Base-by-base conservation (phyloP, 1,140 invertebrate genomes). In the Andrena cerasifolii region DNA sequence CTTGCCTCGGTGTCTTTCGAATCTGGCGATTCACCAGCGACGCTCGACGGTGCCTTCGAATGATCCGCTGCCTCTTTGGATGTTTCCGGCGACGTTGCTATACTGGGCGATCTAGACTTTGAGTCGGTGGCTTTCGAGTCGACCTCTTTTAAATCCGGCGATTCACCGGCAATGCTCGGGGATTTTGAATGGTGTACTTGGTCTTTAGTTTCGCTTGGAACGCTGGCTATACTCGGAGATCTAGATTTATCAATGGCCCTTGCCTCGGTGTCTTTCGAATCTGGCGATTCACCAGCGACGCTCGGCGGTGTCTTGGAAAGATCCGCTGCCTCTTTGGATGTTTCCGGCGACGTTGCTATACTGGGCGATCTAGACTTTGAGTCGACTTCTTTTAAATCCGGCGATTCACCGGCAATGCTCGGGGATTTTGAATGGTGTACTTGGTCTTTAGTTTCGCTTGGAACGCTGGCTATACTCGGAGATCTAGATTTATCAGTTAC, bases 291-390 rank as follows among this genome's bases (percentile, higher is more conserved):
- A 4, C 75, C 77, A 36, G 56, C 59, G 0, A 63, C 14, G 31
- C 58, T 76, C 10, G 61, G 78, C 14, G 74, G 63, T 21, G n/a
- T n/a, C n/a, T 62, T 65, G 2, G 53, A 56, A 0, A 21, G 59
- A 2, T 72, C 70, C 0, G 10, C 1, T 16, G 21, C 4, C 1
- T 56, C 51, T 3, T 67, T 63, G 0, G 45, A 0, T 31, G 66
- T n/a, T n/a, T n/a, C n/a, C n/a, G n/a, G n/a, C n/a, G n/a, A n/a
- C n/a, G n/a, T 62, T 6, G 63, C 36, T 4, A 85, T 45, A 40
- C 86, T 88, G 1, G 83, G 76, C 28, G 79, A 76, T 68, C 56
- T 62, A 0, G 78, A 71, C 36, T 66, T 70, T 2, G 79, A 80
- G 0, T 18, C 26, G 4, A 61, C 45, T 0, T 80, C 75, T 1